Evolutionary conservation across 1,140 invertebrate species (phyloP).

Genomic region (Leguminivora glycinivorella): DNA sequence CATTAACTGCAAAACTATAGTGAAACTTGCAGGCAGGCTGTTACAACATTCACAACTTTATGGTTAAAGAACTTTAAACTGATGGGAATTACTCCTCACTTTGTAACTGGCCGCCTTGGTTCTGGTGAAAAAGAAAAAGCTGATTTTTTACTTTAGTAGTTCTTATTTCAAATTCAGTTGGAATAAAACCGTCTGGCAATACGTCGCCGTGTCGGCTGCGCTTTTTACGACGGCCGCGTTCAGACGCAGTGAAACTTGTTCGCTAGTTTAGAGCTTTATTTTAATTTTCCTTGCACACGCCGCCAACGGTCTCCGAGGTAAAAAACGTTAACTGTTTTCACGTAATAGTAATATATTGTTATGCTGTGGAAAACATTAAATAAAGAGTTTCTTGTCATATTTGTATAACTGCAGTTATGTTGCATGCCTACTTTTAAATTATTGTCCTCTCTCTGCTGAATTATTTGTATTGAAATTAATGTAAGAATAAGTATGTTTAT

Average conservation of each 20-base stretch:
- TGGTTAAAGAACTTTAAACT: constrained; percentile 20
- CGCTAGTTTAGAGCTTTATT: constrained; percentile 70
- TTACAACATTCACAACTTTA: constrained; percentile 21
- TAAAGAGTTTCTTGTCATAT: no score
- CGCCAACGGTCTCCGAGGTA: constrained; percentile 41
- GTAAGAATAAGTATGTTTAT: no score
- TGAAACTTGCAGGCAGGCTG: background rate
- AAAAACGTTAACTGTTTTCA: constrained; percentile 49
- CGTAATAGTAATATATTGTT: constrained; percentile 47
- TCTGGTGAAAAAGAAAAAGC: constrained; percentile 26
- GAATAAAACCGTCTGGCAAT: constrained; percentile 59
- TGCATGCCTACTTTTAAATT: no score
- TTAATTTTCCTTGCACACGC: constrained; percentile 66
- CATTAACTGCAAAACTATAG: constrained; percentile 5
- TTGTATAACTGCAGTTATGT: no score
- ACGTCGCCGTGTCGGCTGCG: constrained; percentile 48
- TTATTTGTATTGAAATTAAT: no score
- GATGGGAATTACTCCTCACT: constrained; percentile 19
- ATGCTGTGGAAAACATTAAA: no score
- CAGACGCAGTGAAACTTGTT: constrained; percentile 65
- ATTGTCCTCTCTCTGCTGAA: no score
- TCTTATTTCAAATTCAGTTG: constrained; percentile 33
- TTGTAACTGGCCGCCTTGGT: constrained; percentile 29
- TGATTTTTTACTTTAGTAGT: constrained; percentile 15
- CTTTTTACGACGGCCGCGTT: constrained; percentile 56